phyloP scores from a whole-genome alignment of 2,888 invertebrate species.

The Archips xylosteana region DNA sequence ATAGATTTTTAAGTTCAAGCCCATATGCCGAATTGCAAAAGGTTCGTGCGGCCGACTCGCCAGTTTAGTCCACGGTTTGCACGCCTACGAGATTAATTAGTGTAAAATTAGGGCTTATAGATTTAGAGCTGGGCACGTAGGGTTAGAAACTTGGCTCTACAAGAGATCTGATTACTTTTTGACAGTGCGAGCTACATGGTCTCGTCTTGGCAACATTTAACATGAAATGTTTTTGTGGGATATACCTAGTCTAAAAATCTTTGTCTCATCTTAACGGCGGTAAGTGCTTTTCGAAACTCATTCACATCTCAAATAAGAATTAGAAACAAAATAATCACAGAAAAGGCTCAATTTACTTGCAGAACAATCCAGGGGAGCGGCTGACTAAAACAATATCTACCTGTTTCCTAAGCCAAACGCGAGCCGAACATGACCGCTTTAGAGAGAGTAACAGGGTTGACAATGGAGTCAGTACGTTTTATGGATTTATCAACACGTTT shows the following conservation, averaged over 20 bases:
- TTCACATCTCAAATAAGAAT: slow-evolving; percentile 12
- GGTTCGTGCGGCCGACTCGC: too few species aligned
- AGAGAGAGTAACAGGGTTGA: slow-evolving; percentile 53
- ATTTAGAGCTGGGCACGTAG: too few species aligned
- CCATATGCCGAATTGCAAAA: too few species aligned
- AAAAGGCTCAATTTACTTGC: slow-evolving; percentile 30
- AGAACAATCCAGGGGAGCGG: slow-evolving; percentile 31
- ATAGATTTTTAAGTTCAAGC: too few species aligned
- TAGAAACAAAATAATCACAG: slow-evolving; percentile 33
- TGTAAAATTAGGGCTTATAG: too few species aligned
- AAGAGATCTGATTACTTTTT: too few species aligned
- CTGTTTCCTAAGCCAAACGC: slow-evolving; percentile 19
- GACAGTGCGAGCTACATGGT: too few species aligned
- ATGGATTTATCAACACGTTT: slow-evolving; percentile 54
- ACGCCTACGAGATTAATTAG: too few species aligned
- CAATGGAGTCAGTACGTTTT: slow-evolving; percentile 50
- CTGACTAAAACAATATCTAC: slow-evolving; percentile 37
- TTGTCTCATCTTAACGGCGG: neutral
- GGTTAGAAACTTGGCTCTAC: too few species aligned
- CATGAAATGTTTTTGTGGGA: too few species aligned
- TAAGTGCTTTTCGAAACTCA: neutral
- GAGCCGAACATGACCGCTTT: slow-evolving; percentile 48
- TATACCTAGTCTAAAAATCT: neutral
- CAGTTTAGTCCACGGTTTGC: too few species aligned
- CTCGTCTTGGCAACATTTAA: too few species aligned